Conservation (phyloP, 2,113 vertebrate genomes). For the Rhombomys opimus region DNA sequence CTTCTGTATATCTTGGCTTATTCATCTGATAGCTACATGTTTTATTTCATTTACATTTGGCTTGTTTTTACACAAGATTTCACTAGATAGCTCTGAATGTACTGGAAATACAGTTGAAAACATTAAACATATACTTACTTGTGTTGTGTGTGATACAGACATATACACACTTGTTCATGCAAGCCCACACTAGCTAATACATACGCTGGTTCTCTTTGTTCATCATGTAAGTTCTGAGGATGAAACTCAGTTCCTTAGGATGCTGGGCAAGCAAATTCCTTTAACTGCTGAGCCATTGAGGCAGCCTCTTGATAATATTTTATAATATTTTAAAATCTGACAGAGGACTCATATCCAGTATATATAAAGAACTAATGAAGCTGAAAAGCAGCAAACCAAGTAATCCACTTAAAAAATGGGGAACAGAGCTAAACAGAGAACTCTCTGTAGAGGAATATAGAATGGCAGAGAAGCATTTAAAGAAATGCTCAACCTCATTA, state of each 20-base stretch:
- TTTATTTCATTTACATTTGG: neutral
- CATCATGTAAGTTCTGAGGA: neutral
- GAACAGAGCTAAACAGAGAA: too few relatives aligned
- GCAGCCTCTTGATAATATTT: neutral
- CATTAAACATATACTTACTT: neutral
- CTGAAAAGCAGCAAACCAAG: too few relatives aligned
- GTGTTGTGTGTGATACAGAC: neutral
- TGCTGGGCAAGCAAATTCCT: neutral
- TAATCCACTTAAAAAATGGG: too few relatives aligned
- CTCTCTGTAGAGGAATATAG: too few relatives aligned
- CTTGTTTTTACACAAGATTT: neutral
- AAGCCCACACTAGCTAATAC: neutral
- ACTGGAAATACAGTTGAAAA: neutral
- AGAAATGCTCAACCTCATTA: too few relatives aligned
- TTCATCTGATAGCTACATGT: neutral
- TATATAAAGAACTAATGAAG: too few relatives aligned
- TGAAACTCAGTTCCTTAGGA: neutral
- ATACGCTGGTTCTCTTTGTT: too few relatives aligned
- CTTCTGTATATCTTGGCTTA: neutral
- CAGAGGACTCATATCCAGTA: too few relatives aligned
- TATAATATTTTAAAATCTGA: neutral
- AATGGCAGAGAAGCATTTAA: too few relatives aligned
- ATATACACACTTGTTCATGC: neutral
- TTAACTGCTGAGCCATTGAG: neutral
- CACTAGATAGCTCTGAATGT: neutral